These are phyloP conservation scores for Pammene fasciana DNA, from an alignment of 2,888 invertebrate species.

Conservation along the genomic window DNA sequence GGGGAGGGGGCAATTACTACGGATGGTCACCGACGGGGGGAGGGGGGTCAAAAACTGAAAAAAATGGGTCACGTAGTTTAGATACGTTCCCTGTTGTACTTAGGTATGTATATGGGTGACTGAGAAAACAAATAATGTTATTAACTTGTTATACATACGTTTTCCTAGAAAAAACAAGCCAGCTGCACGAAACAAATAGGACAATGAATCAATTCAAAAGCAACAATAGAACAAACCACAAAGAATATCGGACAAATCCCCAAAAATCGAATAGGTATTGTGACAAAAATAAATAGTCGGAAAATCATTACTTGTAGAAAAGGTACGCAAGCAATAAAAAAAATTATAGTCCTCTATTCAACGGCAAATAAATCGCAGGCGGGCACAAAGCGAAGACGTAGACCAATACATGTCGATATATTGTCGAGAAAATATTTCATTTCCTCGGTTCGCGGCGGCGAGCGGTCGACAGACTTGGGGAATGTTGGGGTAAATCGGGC, in stretches of 20 bases:
- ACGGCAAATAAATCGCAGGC: conserved; percentile 59
- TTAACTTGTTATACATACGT: neutral
- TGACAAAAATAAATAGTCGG: conserved; percentile 42
- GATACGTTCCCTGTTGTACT: too few species aligned
- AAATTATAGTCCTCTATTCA: conserved; percentile 55
- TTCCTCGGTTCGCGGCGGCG: conserved; percentile 46
- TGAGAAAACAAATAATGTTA: neutral
- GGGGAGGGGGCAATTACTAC: too few species aligned
- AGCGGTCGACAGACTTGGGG: conserved; percentile 25
- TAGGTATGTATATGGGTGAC: too few species aligned
- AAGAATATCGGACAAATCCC: conserved; percentile 27
- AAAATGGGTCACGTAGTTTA: too few species aligned
- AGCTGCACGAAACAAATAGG: conserved; percentile 19
- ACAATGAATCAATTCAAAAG: conserved; percentile 34
- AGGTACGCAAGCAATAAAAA: conserved; percentile 50
- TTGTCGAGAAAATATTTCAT: conserved; percentile 63
- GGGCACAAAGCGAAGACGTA: conserved; percentile 52
- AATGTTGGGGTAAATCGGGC: neutral
- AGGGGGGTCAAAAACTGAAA: too few species aligned
- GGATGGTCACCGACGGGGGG: too few species aligned
- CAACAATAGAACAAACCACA: conserved; percentile 33
- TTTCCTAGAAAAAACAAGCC: neutral
- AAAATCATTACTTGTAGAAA: conserved; percentile 44
- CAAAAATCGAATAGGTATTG: conserved; percentile 41
- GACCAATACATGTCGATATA: conserved; percentile 59